These are phyloP conservation scores for Volucella bombylans DNA, from an alignment of 2,888 invertebrate species.

Conservation along the genomic window DNA sequence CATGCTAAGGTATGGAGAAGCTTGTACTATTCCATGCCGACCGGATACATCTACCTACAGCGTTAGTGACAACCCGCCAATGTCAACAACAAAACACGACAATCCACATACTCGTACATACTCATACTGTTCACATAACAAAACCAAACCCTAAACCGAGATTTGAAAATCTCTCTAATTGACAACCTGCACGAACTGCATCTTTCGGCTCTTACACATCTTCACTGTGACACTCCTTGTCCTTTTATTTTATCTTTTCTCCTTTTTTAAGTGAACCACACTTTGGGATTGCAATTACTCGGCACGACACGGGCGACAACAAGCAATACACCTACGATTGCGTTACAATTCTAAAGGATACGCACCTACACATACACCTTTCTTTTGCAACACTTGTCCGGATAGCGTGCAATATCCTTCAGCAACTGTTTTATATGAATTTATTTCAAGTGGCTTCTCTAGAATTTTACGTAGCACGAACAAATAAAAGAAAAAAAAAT, in stretches of 20 bases:
- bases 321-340: not conserved
- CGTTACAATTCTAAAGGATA: conserved; percentile 18
- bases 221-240: not conserved
- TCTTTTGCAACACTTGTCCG: conserved; percentile 29
- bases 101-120: too few species aligned
- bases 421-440: conserved; percentile 65
- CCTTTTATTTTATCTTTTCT: not conserved
- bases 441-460: conserved; percentile 64
- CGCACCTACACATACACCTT: conserved; percentile 7
- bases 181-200: too few species aligned
- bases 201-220: too few species aligned
- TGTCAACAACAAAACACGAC: too few species aligned
- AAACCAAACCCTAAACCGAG: too few species aligned
- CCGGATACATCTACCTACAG: too few species aligned
- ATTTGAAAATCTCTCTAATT: too few species aligned
- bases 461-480: conserved; percentile 20
- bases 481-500: conserved; percentile 9
- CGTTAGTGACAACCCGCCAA: too few species aligned
- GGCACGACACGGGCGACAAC: conserved; percentile 10
- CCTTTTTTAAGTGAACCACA: conserved; percentile 12
- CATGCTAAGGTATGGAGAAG: too few species aligned
- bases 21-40: too few species aligned
- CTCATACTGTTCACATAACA: too few species aligned
- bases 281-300: conserved; percentile 15
- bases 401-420: conserved; percentile 58